These are phyloP conservation scores for Dinomys branickii DNA, from an alignment of 2,113 vertebrate species.

Conservation along the genomic window DNA sequence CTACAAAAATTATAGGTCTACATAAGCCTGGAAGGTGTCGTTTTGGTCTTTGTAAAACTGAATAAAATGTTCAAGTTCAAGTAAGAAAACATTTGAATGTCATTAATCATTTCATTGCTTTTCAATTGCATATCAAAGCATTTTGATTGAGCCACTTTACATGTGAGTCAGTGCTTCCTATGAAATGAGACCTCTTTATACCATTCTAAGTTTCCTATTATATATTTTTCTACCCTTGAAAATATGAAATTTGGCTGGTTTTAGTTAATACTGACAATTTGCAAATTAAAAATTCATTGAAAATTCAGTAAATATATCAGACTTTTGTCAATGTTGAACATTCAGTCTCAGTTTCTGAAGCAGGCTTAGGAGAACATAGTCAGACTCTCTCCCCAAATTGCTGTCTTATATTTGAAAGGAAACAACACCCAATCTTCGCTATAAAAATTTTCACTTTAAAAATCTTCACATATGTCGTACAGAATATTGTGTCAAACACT, in stretches of 20 bases:
- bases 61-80: constrained; percentile 50
- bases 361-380: background rate
- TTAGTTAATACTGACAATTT: constrained; percentile 35
- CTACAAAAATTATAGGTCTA: background rate
- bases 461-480: background rate
- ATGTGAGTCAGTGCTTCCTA: background rate
- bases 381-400: background rate
- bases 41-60: constrained; percentile 9
- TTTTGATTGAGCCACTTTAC: constrained; percentile 48
- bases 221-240: constrained; percentile 10
- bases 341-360: background rate
- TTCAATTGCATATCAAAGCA: background rate
- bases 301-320: background rate
- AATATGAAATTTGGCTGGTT: constrained; percentile 16
- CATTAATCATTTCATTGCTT: background rate
- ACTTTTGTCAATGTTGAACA: background rate
- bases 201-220: background rate
- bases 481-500: background rate
- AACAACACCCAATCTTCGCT: background rate
- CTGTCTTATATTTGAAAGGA: background rate
- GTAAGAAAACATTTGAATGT: constrained; percentile 5
- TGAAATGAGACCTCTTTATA: background rate
- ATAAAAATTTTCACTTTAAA: background rate
- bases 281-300: constrained; percentile 23
- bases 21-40: background rate